Percentiles rank a stretch among this genome's conserved stretches.
Evolutionary conservation across 2,113 vertebrate genomes (phyloP).

Genomic region (Tinamus guttatus): DNA sequence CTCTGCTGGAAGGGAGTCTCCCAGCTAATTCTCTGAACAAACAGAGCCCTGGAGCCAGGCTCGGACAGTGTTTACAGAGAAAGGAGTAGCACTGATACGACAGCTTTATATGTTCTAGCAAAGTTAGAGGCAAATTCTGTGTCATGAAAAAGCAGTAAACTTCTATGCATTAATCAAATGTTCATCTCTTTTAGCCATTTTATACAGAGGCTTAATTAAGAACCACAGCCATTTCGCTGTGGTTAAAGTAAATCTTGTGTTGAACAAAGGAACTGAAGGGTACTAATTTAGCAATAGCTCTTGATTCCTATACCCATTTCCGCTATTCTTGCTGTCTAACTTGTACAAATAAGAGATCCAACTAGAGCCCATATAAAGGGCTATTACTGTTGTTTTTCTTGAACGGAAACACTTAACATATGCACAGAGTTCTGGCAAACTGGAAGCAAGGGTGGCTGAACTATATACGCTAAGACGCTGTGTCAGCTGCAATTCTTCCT

Average conservation of each 20-base stretch:
- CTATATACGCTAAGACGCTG: neutral
- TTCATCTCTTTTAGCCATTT: neutral
- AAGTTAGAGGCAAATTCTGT: neutral
- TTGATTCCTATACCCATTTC: neutral
- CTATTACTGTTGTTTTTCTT: neutral
- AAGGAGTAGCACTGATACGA: conserved; percentile 21
- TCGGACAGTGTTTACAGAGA: conserved; percentile 58
- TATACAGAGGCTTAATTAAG: neutral
- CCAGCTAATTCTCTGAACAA: conserved; percentile 63
- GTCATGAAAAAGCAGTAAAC: neutral
- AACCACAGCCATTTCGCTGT: neutral
- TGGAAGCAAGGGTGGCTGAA: neutral
- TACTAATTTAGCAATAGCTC: conserved; percentile 9
- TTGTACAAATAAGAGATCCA: rapidly evolving
- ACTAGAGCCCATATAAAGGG: neutral
- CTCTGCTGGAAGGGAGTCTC: conserved; percentile 82
- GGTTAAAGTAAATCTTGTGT: neutral
- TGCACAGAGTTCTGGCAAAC: neutral
- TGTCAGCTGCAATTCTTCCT: neutral
- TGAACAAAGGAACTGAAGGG: conserved; percentile 42
- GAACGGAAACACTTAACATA: neutral
- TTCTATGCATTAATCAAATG: neutral
- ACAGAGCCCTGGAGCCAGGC: conserved; percentile 64
- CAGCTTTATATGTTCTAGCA: neutral
- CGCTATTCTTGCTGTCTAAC: neutral